Conservation (phyloP, 2,797 vertebrate genomes). For the Epinephelus malabaricus region DNA sequence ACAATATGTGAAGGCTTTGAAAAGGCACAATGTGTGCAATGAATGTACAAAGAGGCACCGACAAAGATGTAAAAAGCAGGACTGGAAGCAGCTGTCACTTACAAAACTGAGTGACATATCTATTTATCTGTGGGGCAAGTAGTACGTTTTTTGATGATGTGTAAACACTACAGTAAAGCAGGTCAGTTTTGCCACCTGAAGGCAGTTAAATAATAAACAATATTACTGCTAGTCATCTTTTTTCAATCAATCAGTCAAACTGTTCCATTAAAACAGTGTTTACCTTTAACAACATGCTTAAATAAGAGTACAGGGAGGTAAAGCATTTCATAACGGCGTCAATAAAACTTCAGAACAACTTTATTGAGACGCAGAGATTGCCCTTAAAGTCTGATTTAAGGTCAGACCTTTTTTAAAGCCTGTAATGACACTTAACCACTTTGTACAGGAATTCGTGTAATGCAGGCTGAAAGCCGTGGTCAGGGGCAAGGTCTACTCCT, state of each 20-base stretch:
- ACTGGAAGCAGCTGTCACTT: neutral
- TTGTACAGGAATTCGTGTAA: slow-evolving; percentile 8
- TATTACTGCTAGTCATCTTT: neutral
- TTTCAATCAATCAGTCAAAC: neutral
- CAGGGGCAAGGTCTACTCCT: slow-evolving; percentile 12
- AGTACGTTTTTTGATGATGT: neutral
- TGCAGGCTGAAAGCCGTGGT: neutral
- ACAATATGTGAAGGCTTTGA: slow-evolving; percentile 4
- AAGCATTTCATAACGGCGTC: neutral
- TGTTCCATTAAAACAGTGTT: neutral
- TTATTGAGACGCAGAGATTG: slow-evolving; percentile 10
- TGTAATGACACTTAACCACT: slow-evolving; percentile 10
- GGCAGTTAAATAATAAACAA: neutral
- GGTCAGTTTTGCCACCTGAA: neutral
- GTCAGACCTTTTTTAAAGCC: slow-evolving; percentile 18
- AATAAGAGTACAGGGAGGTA: neutral
- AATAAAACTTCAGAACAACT: neutral
- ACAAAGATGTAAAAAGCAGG: slow-evolving; percentile 11
- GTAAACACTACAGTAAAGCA: neutral
- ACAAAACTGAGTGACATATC: neutral
- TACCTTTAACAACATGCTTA: neutral
- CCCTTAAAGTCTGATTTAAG: neutral
- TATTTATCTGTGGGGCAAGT: neutral
- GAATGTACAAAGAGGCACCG: slow-evolving; percentile 10
- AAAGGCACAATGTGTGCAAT: neutral